Conservation (phyloP, 2,888 invertebrate genomes). For the Patella pellucida region DNA sequence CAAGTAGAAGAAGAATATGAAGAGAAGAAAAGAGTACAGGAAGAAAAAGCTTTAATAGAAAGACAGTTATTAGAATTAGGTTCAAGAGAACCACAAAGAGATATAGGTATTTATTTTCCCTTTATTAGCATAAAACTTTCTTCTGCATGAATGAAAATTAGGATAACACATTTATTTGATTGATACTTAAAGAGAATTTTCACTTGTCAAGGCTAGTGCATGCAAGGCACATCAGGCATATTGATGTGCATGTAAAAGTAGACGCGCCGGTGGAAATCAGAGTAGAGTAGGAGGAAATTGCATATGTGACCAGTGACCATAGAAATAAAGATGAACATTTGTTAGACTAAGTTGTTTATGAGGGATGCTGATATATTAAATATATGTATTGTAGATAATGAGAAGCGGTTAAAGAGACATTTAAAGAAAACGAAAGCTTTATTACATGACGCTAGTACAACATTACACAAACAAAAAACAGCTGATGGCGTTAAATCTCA, state of each 20-base stretch:
- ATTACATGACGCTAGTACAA: constrained; percentile 90
- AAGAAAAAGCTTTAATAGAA: constrained; percentile 93
- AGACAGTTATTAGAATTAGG: constrained; percentile 84
- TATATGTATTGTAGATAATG: constrained; percentile 52
- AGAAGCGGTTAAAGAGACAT: constrained; percentile 81
- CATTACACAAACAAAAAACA: constrained; percentile 88
- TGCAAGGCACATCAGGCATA: too few relatives aligned
- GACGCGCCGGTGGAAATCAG: too few relatives aligned
- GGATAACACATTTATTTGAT: too few relatives aligned
- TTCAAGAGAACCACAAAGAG: constrained; percentile 74
- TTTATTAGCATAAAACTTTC: too few relatives aligned
- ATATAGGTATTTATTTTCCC: constrained; percentile 51
- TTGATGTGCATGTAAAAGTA: too few relatives aligned
- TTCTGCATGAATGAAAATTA: too few relatives aligned
- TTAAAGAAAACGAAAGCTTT: constrained; percentile 90
- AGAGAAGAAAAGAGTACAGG: constrained; percentile 85
- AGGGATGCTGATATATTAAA: background rate
- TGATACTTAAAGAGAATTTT: too few relatives aligned
- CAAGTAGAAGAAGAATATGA: constrained; percentile 95
- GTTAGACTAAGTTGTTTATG: background rate
- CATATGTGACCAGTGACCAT: too few relatives aligned
- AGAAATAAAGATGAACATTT: too few relatives aligned
- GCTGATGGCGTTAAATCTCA: constrained; percentile 86
- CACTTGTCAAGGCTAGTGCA: too few relatives aligned
- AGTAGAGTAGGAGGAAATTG: too few relatives aligned